Percentiles rank a stretch among this genome's conserved stretches.
These are phyloP conservation scores for Microtus pennsylvanicus DNA, from an alignment of 2,113 vertebrate species.

Conservation along the genomic window DNA sequence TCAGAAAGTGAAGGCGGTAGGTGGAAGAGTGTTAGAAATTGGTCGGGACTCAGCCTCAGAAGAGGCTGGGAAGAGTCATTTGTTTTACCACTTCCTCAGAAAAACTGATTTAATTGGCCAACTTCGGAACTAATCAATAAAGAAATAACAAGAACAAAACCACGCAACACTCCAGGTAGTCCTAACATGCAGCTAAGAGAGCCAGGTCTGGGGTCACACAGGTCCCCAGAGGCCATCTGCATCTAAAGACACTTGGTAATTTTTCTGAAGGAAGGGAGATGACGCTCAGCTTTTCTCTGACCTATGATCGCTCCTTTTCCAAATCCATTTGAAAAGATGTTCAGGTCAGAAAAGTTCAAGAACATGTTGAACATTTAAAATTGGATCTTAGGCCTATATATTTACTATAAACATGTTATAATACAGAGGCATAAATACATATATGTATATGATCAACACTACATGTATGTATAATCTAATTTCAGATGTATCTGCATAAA, in stretches of 20 bases:
- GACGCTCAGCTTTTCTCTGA: neutral
- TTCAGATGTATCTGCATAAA: too few species aligned
- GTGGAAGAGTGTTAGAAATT: neutral
- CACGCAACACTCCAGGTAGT: neutral
- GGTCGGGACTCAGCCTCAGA: neutral
- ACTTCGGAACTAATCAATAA: constrained; percentile 30
- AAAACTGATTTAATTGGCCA: constrained; percentile 35
- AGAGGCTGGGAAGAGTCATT: neutral
- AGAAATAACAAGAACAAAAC: neutral
- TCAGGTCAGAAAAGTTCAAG: neutral
- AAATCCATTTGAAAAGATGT: neutral
- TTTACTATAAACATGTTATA: neutral
- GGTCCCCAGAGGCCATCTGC: neutral
- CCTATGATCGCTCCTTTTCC: constrained; percentile 2
- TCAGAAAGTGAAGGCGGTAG: neutral
- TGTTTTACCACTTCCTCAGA: neutral
- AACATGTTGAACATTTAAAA: constrained; percentile 19
- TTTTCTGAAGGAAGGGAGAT: neutral
- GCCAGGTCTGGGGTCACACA: neutral
- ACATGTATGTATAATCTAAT: neutral
- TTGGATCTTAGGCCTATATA: neutral
- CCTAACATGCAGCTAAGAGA: neutral
- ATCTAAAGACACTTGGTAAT: constrained; percentile 17
- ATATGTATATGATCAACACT: neutral
- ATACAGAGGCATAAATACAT: neutral